Conservation (phyloP, 2,888 invertebrate species). For the Agonopterix subpropinquella region DNA sequence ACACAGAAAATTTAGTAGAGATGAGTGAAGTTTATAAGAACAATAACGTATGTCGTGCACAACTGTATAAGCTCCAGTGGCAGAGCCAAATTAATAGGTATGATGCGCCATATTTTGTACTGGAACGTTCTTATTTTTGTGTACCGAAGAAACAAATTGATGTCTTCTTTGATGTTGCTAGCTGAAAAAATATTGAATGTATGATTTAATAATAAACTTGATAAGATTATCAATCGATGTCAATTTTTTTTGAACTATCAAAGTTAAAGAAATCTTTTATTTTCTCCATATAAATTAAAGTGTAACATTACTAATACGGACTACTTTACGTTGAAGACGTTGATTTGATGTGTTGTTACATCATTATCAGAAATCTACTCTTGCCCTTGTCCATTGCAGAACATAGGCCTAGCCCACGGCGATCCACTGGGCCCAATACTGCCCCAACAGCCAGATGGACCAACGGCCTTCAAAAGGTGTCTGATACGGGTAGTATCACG, state of each 20-base stretch:
- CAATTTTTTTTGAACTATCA: too few species aligned
- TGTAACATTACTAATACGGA: neutral
- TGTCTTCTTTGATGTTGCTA: conserved; percentile 27
- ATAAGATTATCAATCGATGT: neutral
- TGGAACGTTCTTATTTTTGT: conserved; percentile 40
- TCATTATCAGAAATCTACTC: neutral
- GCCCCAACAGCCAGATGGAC: neutral
- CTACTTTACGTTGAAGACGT: neutral
- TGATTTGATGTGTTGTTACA: neutral
- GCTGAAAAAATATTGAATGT: conserved; percentile 31
- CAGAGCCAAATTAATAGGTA: conserved; percentile 43
- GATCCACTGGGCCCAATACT: neutral
- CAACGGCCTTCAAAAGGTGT: neutral
- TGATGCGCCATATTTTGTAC: conserved; percentile 51
- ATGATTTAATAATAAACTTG: neutral
- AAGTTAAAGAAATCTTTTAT: too few species aligned
- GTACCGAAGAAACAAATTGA: conserved; percentile 47
- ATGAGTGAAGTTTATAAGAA: conserved; percentile 60
- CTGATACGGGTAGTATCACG: neutral
- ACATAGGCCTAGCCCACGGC: neutral
- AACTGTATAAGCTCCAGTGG: conserved; percentile 48
- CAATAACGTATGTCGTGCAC: conserved; percentile 53
- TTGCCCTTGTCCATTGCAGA: neutral
- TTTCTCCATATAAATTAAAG: neutral
- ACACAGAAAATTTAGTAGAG: conserved; percentile 24